Evolutionary conservation across 2,113 vertebrate genomes (phyloP).

Genomic region (Dasyornis broadbenti): DNA sequence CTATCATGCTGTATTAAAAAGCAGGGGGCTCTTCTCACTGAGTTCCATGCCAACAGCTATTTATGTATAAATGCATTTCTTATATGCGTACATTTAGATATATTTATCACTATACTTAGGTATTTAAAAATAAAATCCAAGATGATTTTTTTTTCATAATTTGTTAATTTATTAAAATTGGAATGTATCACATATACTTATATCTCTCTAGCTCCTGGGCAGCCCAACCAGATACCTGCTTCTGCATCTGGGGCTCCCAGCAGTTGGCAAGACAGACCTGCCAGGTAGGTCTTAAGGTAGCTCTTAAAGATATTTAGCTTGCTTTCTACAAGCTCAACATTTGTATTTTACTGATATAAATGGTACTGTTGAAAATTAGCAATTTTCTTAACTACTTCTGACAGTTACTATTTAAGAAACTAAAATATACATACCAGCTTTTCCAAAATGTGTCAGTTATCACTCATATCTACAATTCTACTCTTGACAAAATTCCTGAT

Average conservation of each 20-base stretch:
- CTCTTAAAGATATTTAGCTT: neutral
- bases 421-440: neutral
- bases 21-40: neutral
- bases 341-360: neutral
- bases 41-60: neutral
- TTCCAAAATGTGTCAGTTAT: neutral
- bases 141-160: neutral
- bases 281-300: neutral
- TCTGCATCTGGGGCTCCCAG: neutral
- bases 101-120: neutral
- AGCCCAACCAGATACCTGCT: neutral
- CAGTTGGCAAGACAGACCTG: neutral
- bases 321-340: neutral
- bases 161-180: neutral
- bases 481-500: neutral
- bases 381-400: neutral
- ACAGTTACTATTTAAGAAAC: neutral
- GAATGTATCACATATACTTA: neutral
- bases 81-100: neutral
- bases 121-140: neutral
- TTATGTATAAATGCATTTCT: neutral
- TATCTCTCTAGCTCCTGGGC: neutral
- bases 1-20: neutral
- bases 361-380: neutral
- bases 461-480: neutral